These are phyloP conservation scores for Poecilia latipinna DNA, from an alignment of 2,113 vertebrate genomes.

Conservation along the genomic window DNA sequence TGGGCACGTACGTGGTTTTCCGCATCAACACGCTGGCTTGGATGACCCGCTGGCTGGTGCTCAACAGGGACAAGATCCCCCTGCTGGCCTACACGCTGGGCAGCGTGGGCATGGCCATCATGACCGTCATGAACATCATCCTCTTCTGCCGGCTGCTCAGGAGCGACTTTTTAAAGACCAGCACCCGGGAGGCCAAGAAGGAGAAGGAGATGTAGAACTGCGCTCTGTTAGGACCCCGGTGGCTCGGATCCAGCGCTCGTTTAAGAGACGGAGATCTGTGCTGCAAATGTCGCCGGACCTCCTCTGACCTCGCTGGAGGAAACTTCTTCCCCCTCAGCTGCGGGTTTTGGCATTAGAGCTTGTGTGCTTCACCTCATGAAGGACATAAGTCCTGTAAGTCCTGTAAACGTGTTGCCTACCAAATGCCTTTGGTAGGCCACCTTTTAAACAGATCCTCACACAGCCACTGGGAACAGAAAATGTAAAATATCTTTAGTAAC, in stretches of 20 bases:
- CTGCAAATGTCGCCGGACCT: not conserved
- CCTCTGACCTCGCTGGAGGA: constrained; percentile 6
- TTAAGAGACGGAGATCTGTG: not conserved
- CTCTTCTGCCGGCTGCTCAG: constrained; percentile 86
- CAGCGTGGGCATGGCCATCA: constrained; percentile 86
- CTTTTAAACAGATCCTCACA: not conserved
- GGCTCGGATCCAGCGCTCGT: constrained; percentile 20
- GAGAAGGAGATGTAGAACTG: constrained; percentile 78
- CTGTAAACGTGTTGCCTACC: constrained; percentile 31
- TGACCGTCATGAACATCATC: constrained; percentile 87
- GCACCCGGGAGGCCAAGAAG: constrained; percentile 60
- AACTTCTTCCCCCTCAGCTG: constrained; percentile 1
- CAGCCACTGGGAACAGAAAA: not conserved
- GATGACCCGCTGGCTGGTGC: constrained; percentile 91
- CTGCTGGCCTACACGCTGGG: constrained; percentile 82
- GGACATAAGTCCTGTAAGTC: constrained; percentile 16
- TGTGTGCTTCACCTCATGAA: constrained; percentile 9
- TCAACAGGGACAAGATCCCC: constrained; percentile 84
- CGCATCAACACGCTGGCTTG: constrained; percentile 90
- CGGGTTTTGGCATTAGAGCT: not conserved
- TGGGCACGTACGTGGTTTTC: constrained; percentile 90
- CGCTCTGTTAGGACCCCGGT: constrained; percentile 2
- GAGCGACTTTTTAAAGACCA: constrained; percentile 84
- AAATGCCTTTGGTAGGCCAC: constrained; percentile 38
- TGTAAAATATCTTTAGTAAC: constrained; percentile 8